phyloP scores from a whole-genome alignment of 2,888 invertebrate species.

The Parelbella ahira region DNA sequence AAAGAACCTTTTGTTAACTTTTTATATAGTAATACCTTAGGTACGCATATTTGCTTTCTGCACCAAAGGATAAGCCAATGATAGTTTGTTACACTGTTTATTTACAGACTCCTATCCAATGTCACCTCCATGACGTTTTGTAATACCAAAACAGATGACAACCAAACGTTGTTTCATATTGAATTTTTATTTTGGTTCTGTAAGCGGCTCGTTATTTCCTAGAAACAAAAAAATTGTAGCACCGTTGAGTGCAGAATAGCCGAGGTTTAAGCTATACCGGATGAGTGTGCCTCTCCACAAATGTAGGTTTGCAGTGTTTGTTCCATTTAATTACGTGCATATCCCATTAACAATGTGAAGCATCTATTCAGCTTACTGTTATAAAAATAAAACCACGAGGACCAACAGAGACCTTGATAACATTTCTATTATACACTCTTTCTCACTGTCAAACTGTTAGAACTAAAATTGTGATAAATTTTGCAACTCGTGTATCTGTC shows the following conservation, averaged over 20 bases:
- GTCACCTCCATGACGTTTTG: background rate
- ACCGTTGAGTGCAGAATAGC: constrained; percentile 17
- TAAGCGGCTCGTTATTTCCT: constrained; percentile 19
- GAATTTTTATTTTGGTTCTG: constrained; percentile 5
- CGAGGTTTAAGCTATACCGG: constrained; percentile 2
- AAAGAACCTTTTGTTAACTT: too few species aligned
- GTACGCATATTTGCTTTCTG: too few species aligned
- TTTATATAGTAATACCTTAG: too few species aligned
- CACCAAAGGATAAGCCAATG: too few species aligned
- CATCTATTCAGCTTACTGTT: background rate
- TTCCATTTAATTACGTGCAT: constrained; percentile 22
- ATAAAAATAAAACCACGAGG: constrained; percentile 1
- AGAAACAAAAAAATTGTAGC: constrained; percentile 16
- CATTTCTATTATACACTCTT: background rate
- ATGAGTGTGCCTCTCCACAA: constrained; percentile 10
- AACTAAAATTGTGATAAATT: background rate
- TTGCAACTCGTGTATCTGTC: constrained; percentile 1
- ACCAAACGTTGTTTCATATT: constrained; percentile 1
- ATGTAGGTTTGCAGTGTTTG: constrained; percentile 18
- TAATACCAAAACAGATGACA: background rate
- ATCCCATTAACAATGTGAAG: constrained; percentile 9
- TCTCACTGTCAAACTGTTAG: background rate
- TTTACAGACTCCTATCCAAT: too few species aligned
- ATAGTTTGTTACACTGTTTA: too few species aligned
- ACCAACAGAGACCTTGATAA: background rate